Base-by-base conservation (phyloP, 2,113 vertebrate genomes). In the Abramis brama region DNA sequence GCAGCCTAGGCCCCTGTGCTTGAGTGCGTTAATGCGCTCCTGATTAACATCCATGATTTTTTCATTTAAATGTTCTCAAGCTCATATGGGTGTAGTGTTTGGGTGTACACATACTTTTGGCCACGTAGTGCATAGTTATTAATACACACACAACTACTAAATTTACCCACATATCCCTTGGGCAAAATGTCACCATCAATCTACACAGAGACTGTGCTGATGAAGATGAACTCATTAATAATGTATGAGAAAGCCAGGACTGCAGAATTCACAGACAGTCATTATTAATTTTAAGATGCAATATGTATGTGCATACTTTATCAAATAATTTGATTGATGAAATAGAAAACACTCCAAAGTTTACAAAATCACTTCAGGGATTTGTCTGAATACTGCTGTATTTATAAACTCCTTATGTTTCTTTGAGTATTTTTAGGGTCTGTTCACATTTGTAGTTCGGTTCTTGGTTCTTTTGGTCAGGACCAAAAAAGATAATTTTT, bases 131-230 rank as follows among this genome's bases (percentile, higher is more conserved):
- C 3, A 76, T 81, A 68, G 6, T 66, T 52, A 30, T 30, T 21
- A 47, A 50, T 30, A 50, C 39, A 64, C 36, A 81, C 5, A 25
- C n/a, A 66, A 21, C 60, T 30, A 39, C 75, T 79, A 64, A 82
- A 68, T 50, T 82, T 68, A 68, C 2, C 39, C 60, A 50, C 79
- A 82, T 39, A 62, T 68, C 79, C 25, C 79, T 68, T 33, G 21
- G 62, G 62, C 25, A 82, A 82, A 68, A 82, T 50, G 79, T 82
- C 79, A 68, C 43, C 33, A 9, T 52, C 27, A 30, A 66, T 82
- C 43, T 50, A 50, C n/a, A 60, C 19, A 52, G 43, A 6, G 62
- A 13, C 43, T 68, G 62, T 50, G 79, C 27, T 66, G 10, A 82
- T 82, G 79, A 30, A 66, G 25, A 82, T 68, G 62, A 30, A 66